phyloP scores from a whole-genome alignment of 2,888 invertebrate species.

The Ophraella communa region DNA sequence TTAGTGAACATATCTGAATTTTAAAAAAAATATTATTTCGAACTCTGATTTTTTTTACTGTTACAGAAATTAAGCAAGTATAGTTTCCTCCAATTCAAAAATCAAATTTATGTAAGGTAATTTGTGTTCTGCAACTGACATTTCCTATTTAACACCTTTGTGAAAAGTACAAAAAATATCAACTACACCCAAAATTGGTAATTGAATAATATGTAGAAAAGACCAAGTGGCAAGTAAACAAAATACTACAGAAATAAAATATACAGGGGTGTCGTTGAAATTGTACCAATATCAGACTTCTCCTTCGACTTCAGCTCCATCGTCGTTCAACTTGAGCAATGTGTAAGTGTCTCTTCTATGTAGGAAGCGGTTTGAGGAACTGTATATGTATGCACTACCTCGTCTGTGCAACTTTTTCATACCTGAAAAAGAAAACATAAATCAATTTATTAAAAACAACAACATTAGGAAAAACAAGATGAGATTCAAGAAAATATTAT shows the following conservation, averaged over 20 bases:
- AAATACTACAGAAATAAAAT: constrained; percentile 20
- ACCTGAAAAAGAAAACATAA: constrained; percentile 21
- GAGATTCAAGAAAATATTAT: no score
- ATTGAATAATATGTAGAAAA: no score
- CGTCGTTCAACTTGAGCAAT: constrained; percentile 53
- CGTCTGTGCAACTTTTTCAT: constrained; percentile 74
- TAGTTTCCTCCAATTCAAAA: no score
- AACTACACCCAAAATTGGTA: neutral
- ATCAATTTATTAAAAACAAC: neutral
- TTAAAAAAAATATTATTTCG: no score
- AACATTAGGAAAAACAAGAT: no score
- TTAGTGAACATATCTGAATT: neutral
- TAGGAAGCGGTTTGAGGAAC: constrained; percentile 56
- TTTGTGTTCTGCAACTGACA: neutral
- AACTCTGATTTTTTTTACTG: no score
- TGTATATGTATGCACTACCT: constrained; percentile 58
- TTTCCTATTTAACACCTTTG: neutral
- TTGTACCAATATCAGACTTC: constrained; percentile 22
- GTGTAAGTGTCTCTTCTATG: constrained; percentile 67
- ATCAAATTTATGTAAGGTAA: no score
- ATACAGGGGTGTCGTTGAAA: neutral
- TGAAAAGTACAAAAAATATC: neutral
- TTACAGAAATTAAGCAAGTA: no score
- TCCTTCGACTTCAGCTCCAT: constrained; percentile 24
- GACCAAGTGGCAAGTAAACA: neutral